A percentile compares a stretch with the other conserved stretches of the same genome.
Evolutionary conservation across 1,140 invertebrate species (phyloP).

Genomic region (Rhopalosiphum maidis): DNA sequence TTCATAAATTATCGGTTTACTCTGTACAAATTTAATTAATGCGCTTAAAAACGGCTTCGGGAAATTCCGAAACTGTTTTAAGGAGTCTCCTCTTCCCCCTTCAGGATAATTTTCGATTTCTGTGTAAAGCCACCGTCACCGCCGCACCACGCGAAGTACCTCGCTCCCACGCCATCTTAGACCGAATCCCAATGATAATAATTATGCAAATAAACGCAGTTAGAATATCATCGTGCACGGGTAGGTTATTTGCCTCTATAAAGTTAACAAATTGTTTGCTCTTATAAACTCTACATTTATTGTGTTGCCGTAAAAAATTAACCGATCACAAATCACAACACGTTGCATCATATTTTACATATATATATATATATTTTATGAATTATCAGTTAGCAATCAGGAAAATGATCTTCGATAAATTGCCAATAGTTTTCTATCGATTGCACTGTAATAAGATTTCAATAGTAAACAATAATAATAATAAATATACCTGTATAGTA

Average conservation of each 20-base stretch:
- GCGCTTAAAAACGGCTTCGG: constrained; percentile 58
- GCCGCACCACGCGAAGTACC: not conserved
- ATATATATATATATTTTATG: not conserved
- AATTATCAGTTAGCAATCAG: not conserved
- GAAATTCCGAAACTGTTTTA: constrained; percentile 57
- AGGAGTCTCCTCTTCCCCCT: constrained; percentile 48
- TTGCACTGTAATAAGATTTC: not conserved
- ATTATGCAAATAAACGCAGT: not conserved
- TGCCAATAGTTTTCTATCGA: not conserved
- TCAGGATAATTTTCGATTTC: constrained; percentile 58
- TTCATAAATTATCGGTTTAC: constrained; percentile 59
- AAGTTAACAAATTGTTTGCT: constrained; percentile 35
- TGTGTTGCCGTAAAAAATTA: not conserved
- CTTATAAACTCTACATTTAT: not conserved
- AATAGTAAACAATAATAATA: not conserved
- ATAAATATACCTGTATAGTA: not conserved
- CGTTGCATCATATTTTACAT: not conserved
- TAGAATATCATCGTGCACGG: not conserved
- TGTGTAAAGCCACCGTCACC: constrained; percentile 44
- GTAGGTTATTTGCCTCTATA: not conserved
- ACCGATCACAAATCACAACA: not conserved
- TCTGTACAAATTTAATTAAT: constrained; percentile 59
- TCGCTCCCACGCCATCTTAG: not conserved
- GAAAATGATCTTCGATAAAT: not conserved
- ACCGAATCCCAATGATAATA: constrained; percentile 26